These are phyloP conservation scores for Pygmarrhopalites habei DNA, from an alignment of 1,140 invertebrate genomes.

Conservation along the genomic window DNA sequence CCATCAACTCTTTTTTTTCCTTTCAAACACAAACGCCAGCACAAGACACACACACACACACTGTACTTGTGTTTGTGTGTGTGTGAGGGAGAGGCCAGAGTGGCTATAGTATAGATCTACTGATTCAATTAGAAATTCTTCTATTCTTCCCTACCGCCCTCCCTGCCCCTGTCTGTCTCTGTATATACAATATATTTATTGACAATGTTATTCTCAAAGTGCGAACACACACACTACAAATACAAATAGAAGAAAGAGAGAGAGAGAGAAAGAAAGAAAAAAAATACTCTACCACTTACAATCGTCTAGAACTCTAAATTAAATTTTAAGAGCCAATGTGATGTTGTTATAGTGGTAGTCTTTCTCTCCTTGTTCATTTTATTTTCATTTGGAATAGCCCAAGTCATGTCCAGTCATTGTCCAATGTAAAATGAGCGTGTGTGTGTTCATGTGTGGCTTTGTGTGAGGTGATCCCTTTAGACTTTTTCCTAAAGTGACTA, in stretches of 20 bases:
- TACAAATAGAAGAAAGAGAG: neutral
- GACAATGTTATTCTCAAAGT: too few species aligned
- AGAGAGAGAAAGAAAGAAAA: neutral
- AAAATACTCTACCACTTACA: neutral
- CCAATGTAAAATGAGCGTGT: too few species aligned
- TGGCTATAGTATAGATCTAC: too few species aligned
- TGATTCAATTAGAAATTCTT: slow-evolving; percentile 11
- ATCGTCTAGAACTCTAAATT: neutral
- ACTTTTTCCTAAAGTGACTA: too few species aligned
- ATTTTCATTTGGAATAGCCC: neutral
- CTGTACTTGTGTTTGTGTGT: too few species aligned
- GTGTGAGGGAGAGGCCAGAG: too few species aligned
- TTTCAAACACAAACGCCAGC: slow-evolving; percentile 1
- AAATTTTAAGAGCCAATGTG: slow-evolving; percentile 1
- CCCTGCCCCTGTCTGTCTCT: neutral
- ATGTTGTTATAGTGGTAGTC: too few species aligned
- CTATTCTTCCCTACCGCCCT: slow-evolving; percentile 1
- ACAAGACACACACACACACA: too few species aligned
- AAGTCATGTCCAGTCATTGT: neutral
- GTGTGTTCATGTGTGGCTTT: too few species aligned
- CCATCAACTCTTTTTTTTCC: slow-evolving; percentile 12
- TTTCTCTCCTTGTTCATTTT: neutral
- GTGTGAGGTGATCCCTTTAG: too few species aligned
- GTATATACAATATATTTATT: neutral
- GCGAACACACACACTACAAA: too few species aligned